A percentile compares a stretch with the other conserved stretches of the same genome.
Evolutionary conservation across 2,888 invertebrate genomes (phyloP).

Genomic region (Andricus quercusramuli): DNA sequence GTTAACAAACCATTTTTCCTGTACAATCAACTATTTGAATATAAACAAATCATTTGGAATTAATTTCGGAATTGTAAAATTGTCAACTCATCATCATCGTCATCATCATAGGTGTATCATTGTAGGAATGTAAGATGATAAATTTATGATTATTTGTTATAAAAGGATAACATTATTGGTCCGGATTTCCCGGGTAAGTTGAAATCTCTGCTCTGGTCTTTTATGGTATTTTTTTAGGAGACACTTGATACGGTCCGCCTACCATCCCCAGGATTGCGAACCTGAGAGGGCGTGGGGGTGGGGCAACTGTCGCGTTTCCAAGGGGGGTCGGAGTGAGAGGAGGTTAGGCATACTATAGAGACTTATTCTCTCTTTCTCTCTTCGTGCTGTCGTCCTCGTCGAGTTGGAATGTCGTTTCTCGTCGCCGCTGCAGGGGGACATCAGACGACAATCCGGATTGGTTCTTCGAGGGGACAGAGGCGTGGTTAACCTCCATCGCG

Average conservation of each 20-base stretch:
- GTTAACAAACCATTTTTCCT: no score
- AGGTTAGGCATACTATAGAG: slow-evolving; percentile 47
- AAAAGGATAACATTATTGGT: not conserved
- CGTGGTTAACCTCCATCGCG: slow-evolving; percentile 77
- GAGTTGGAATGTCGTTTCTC: slow-evolving; percentile 71
- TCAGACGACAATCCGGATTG: slow-evolving; percentile 73
- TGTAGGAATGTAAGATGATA: not conserved
- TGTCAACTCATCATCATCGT: no score
- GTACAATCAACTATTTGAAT: no score
- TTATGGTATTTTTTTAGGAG: slow-evolving; percentile 9
- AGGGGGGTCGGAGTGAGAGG: slow-evolving; percentile 53
- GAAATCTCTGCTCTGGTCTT: not conserved
- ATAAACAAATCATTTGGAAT: no score
- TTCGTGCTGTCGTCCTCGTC: slow-evolving; percentile 59
- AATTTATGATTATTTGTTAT: no score
- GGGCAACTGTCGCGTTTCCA: slow-evolving; percentile 59
- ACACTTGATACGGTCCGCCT: slow-evolving; percentile 61
- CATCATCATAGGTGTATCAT: not conserved
- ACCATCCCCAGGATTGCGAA: slow-evolving; percentile 56
- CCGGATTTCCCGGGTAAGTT: not conserved
- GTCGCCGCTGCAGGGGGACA: slow-evolving; percentile 61
- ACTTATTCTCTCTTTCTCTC: slow-evolving; percentile 54
- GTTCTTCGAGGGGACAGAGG: slow-evolving; percentile 73
- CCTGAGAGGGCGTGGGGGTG: slow-evolving; percentile 49
- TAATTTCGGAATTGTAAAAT: no score